Percentiles rank a stretch among this genome's conserved stretches.
These are phyloP conservation scores for Synergus gifuensis DNA, from an alignment of 2,888 invertebrate genomes.

Conservation along the genomic window DNA sequence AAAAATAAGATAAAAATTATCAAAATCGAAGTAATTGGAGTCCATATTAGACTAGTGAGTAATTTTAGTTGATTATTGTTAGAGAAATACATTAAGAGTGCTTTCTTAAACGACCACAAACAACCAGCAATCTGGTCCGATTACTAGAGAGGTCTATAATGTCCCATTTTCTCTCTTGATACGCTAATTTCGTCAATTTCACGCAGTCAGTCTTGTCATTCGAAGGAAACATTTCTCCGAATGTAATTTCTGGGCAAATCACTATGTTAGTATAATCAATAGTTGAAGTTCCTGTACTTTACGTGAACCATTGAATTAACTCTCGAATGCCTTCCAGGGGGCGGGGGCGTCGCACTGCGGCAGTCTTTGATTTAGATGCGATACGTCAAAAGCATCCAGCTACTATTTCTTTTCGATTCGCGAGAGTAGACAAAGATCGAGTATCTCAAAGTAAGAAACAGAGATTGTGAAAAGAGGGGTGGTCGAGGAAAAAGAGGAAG, in stretches of 20 bases:
- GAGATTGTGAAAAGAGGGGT: background rate
- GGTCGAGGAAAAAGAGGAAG: slow-evolving; percentile 41
- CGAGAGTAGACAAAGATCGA: background rate
- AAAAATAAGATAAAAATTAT: background rate
- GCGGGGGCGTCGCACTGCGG: slow-evolving; percentile 54
- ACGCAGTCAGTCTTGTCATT: slow-evolving; percentile 39
- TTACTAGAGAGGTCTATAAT: slow-evolving; percentile 11
- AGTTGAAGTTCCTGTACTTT: slow-evolving; percentile 20
- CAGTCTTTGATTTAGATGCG: slow-evolving; percentile 51
- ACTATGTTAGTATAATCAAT: slow-evolving; percentile 32
- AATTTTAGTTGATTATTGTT: slow-evolving; percentile 26
- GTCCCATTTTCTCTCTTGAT: slow-evolving; percentile 24
- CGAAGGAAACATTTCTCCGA: slow-evolving; percentile 31
- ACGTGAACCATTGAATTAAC: slow-evolving; percentile 19
- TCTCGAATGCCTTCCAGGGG: slow-evolving; percentile 47
- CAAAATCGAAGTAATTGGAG: background rate
- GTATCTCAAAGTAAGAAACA: slow-evolving; percentile 7
- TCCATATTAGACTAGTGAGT: slow-evolving; percentile 11
- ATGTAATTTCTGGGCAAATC: slow-evolving; percentile 30
- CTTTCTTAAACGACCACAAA: slow-evolving; percentile 22
- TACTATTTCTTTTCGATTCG: slow-evolving; percentile 13
- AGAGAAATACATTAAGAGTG: background rate
- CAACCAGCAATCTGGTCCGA: slow-evolving; percentile 14
- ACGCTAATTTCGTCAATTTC: slow-evolving; percentile 34
- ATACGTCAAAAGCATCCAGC: slow-evolving; percentile 11